Evolutionary conservation across 2,888 invertebrate genomes (phyloP), one percentile per base, ranked within the genome.

Genomic region (Stramonita haemastoma): DNA sequence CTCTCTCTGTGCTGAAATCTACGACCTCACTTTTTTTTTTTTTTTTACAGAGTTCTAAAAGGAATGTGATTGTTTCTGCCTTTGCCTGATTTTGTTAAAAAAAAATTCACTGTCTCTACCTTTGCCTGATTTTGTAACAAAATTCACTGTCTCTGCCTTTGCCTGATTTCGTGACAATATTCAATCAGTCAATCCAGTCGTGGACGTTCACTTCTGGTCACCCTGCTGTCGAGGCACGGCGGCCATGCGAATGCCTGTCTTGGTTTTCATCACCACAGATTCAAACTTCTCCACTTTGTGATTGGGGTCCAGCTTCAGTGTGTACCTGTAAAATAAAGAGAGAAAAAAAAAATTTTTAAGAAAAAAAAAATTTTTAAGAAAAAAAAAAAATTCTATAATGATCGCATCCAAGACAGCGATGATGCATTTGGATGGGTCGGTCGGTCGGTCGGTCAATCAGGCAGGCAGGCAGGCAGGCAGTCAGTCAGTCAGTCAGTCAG

Each of bases 261-360:
- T 92, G 46, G 94, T 90, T 87, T 93, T 92, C 93, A 94, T 93
- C 1, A 95, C 94, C 22, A 94, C 86, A 15, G 92, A 92, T 85
- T 93, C 90, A 85, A 90, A 91, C 89, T 93, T 93, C 87, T 90
- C 92, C 34, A 93, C 92, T 32, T 91, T 91, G 89, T 93, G 93
- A 34, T 92, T 91, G n/a, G 93, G 92, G 70, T 94, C 93, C 29
- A 93, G 86, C 32, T 91, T 88, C 32, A 94, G 90, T 13, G 87
- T 87, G 90, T 92, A 94, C 70, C 94, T 94, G 91, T 17, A 91
- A 77, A 29, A 32, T 29, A 15, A 29, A 13, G 2, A 34, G 1
- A 5, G 60, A 86, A 60, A 86, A 86, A 60, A 86, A 57, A 6
- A 86, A 87, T 87, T 22, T 22, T 73, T 87, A 87, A 87, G 13